A percentile compares a stretch with the other conserved stretches of the same genome.
Evolutionary conservation across 2,797 vertebrate species (phyloP).

Genomic region (Manis crassicaudata): DNA sequence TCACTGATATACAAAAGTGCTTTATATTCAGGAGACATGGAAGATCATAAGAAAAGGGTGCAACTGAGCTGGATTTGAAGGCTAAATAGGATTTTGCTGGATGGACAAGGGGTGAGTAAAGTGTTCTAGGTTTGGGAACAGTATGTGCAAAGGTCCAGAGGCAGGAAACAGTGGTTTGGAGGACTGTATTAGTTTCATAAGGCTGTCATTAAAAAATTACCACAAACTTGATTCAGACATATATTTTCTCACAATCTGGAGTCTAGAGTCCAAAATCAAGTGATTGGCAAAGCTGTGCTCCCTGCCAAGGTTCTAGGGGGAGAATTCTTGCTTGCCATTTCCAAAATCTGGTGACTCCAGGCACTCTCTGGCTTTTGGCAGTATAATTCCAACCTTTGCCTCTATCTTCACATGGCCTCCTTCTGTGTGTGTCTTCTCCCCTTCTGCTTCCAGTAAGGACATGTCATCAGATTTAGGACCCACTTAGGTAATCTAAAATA

Average conservation of each 20-base stretch:
- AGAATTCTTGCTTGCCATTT: not conserved
- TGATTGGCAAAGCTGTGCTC: not conserved
- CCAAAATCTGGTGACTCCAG: not conserved
- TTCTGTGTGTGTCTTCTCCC: not conserved
- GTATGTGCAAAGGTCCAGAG: not conserved
- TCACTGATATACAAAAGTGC: slow-evolving; percentile 4
- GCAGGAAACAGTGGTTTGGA: not conserved
- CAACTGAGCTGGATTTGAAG: not conserved
- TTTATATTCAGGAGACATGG: not conserved
- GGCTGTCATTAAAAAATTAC: not conserved
- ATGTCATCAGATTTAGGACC: not conserved
- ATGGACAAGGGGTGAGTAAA: not conserved
- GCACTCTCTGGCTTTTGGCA: not conserved
- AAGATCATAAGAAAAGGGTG: not conserved
- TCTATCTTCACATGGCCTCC: not conserved
- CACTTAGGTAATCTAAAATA: not conserved
- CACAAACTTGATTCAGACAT: not conserved
- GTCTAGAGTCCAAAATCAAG: not conserved
- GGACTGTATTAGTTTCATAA: not conserved
- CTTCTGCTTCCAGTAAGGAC: not conserved
- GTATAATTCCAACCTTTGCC: not conserved
- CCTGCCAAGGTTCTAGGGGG: not conserved
- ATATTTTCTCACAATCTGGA: not conserved
- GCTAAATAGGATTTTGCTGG: not conserved
- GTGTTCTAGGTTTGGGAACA: not conserved